These are phyloP conservation scores for Drosophila quadrilineata DNA, from an alignment of 1,140 invertebrate species.

Conservation along the genomic window DNA sequence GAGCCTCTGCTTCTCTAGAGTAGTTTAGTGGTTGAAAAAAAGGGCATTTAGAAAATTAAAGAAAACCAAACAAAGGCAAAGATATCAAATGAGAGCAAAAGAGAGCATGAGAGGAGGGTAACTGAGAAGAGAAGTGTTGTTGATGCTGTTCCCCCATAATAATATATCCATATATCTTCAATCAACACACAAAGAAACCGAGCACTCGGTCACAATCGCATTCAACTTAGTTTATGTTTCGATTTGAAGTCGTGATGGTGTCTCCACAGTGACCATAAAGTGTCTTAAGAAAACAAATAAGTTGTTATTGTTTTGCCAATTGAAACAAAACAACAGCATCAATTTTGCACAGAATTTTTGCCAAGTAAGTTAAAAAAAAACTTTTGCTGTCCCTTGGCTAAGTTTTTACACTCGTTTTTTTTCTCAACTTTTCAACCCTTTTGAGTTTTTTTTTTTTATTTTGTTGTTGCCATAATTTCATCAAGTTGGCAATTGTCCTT, in stretches of 20 bases:
- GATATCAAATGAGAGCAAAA: background rate
- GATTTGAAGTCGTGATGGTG: constrained; percentile 20
- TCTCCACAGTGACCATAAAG: constrained; percentile 2
- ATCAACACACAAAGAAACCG: background rate
- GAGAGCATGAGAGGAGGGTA: constrained; percentile 5
- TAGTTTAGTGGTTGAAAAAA: constrained; percentile 30
- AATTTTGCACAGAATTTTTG: constrained; percentile 13
- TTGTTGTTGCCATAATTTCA: constrained; percentile 21
- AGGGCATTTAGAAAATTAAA: constrained; percentile 32
- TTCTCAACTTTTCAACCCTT: constrained; percentile 1
- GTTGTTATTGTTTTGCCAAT: background rate
- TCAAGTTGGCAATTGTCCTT: constrained; percentile 28
- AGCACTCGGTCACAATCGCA: background rate
- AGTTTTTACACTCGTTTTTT: no score
- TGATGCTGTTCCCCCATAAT: background rate
- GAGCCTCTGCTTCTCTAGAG: constrained; percentile 1
- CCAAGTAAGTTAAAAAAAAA: constrained; percentile 22
- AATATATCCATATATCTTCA: constrained; percentile 15
- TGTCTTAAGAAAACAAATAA: constrained; percentile 18
- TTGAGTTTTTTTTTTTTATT: background rate
- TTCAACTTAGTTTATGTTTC: constrained; percentile 23
- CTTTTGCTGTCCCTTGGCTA: background rate
- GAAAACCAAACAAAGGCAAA: constrained; percentile 8
- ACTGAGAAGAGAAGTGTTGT: background rate
- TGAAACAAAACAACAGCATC: constrained; percentile 27